These are phyloP conservation scores for Lasiurus borealis DNA, from an alignment of 2,113 vertebrate genomes.

Conservation along the genomic window DNA sequence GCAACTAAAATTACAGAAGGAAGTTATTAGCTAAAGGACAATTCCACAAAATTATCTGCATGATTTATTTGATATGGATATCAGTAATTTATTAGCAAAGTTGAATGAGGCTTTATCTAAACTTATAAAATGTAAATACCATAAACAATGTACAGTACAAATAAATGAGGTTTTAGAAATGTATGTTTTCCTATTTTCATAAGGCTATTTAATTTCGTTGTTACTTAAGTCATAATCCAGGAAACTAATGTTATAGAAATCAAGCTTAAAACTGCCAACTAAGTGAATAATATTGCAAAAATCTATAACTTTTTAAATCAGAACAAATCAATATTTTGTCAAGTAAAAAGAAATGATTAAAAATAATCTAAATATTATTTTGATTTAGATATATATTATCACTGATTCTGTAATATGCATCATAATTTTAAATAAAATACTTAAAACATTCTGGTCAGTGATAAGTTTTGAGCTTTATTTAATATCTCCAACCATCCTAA, in stretches of 20 bases:
- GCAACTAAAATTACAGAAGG: neutral
- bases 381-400: neutral
- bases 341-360: neutral
- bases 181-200: neutral
- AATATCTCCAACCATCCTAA: neutral
- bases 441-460: neutral
- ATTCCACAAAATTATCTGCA: neutral
- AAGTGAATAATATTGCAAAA: neutral
- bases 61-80: neutral
- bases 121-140: neutral
- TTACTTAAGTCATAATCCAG: neutral
- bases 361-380: neutral
- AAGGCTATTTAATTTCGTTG: neutral
- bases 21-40: neutral
- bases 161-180: conserved; percentile 1
- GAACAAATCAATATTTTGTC: neutral
- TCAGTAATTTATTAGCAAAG: conserved; percentile 24
- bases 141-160: neutral
- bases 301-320: neutral
- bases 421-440: neutral
- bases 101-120: neutral
- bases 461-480: neutral
- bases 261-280: neutral
- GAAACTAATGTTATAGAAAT: neutral
- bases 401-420: neutral